Conservation (phyloP, 2,113 vertebrate genomes). For the Rhinichthys klamathensis region DNA sequence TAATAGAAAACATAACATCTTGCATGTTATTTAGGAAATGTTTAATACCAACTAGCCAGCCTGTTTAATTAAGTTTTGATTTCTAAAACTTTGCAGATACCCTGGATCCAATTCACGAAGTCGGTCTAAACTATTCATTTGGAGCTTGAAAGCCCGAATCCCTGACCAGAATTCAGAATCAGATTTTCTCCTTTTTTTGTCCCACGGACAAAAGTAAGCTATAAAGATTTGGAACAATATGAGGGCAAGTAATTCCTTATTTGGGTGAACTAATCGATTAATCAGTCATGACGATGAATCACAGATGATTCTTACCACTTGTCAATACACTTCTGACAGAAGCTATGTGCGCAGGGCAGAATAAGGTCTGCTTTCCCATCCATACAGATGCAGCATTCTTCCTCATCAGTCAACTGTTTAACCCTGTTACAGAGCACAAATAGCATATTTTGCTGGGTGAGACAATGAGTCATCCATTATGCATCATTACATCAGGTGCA, state of each 20-base stretch:
- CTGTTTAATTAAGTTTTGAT: no score
- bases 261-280: background rate
- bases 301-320: constrained; percentile 82
- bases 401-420: constrained; percentile 94
- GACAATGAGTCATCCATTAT: background rate
- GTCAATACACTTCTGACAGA: constrained; percentile 99
- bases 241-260: background rate
- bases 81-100: no score
- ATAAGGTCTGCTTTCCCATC: constrained; percentile 94
- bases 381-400: constrained; percentile 99
- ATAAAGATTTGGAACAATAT: background rate
- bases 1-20: no score
- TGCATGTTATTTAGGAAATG: no score
- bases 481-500: background rate
- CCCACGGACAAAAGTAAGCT: background rate
- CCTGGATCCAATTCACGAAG: no score
- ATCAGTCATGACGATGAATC: background rate
- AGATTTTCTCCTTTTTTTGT: background rate
- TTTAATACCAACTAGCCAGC: no score
- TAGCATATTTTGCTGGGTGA: background rate
- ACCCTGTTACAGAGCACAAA: constrained; percentile 76
- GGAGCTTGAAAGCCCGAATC: no score
- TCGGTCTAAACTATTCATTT: no score
- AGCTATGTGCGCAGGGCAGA: constrained; percentile 94
- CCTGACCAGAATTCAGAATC: no score